phyloP scores from a whole-genome alignment of 2,113 vertebrate genomes.

The Calcarius ornatus region DNA sequence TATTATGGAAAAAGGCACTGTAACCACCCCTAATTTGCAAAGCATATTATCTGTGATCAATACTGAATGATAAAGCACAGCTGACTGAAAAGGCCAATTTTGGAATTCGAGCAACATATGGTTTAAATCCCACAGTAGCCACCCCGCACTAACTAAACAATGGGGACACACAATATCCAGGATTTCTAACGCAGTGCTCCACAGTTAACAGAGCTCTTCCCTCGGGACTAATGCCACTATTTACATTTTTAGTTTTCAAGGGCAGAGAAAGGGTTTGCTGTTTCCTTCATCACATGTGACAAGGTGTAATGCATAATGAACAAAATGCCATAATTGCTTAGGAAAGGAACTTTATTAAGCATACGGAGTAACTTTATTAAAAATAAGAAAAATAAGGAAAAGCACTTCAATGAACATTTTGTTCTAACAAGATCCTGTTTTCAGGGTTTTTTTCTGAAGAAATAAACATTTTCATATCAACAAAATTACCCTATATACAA shows the following conservation, averaged over 20 bases:
- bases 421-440: slow-evolving; percentile 48
- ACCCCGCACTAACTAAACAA: slow-evolving; percentile 6
- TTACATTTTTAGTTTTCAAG: slow-evolving; percentile 68
- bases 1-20: slow-evolving; percentile 61
- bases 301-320: slow-evolving; percentile 70
- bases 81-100: slow-evolving; percentile 52
- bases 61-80: slow-evolving; percentile 34
- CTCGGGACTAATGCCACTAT: slow-evolving; percentile 22
- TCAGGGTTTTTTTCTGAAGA: slow-evolving; percentile 23
- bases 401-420: slow-evolving; percentile 34
- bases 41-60: slow-evolving; percentile 66
- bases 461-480: not conserved
- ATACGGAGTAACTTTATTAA: slow-evolving; percentile 46
- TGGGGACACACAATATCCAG: slow-evolving; percentile 51
- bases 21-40: slow-evolving; percentile 73
- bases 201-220: slow-evolving; percentile 57
- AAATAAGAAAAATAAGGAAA: not conserved
- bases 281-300: slow-evolving; percentile 63
- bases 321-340: slow-evolving; percentile 70
- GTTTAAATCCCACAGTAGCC: slow-evolving; percentile 62
- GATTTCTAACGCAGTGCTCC: slow-evolving; percentile 34
- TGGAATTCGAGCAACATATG: slow-evolving; percentile 64
- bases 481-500: not conserved
- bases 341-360: slow-evolving; percentile 73
- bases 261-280: slow-evolving; percentile 39